These are phyloP conservation scores for Hofmannophila pseudospretella DNA, from an alignment of 2,888 invertebrate genomes.

Conservation along the genomic window DNA sequence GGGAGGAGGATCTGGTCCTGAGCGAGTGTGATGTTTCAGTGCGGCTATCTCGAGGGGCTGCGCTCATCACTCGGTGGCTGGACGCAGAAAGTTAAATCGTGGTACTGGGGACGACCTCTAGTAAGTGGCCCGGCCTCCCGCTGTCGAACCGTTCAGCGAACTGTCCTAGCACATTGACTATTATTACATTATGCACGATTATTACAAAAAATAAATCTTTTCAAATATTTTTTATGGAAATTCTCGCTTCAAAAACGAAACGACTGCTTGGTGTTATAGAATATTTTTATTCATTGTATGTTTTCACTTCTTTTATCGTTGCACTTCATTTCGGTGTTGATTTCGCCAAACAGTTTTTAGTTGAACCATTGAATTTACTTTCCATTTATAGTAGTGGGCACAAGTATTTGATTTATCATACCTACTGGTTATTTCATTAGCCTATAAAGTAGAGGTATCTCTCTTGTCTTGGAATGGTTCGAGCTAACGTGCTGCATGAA, in stretches of 20 bases:
- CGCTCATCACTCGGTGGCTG: constrained; percentile 96
- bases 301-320: constrained; percentile 65
- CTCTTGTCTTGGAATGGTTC: constrained; percentile 52
- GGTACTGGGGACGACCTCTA: constrained; percentile 98
- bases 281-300: constrained; percentile 46
- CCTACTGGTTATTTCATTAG: constrained; percentile 50
- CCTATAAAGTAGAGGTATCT: constrained; percentile 52
- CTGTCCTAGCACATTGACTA: constrained; percentile 72
- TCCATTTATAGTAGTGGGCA: constrained; percentile 20
- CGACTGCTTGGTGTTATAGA: constrained; percentile 69
- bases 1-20: constrained; percentile 53
- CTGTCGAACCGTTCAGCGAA: constrained; percentile 61
- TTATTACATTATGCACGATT: constrained; percentile 71
- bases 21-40: constrained; percentile 84
- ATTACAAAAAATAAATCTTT: constrained; percentile 37
- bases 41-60: constrained; percentile 95
- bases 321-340: constrained; percentile 68
- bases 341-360: constrained; percentile 45
- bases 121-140: constrained; percentile 84
- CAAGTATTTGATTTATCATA: constrained; percentile 34
- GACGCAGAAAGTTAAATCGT: constrained; percentile 97
- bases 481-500: constrained; percentile 63
- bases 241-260: constrained; percentile 65
- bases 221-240: constrained; percentile 46
- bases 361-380: constrained; percentile 39